Conservation (phyloP, 2,113 vertebrate genomes). For the Corythornis vintsioides region DNA sequence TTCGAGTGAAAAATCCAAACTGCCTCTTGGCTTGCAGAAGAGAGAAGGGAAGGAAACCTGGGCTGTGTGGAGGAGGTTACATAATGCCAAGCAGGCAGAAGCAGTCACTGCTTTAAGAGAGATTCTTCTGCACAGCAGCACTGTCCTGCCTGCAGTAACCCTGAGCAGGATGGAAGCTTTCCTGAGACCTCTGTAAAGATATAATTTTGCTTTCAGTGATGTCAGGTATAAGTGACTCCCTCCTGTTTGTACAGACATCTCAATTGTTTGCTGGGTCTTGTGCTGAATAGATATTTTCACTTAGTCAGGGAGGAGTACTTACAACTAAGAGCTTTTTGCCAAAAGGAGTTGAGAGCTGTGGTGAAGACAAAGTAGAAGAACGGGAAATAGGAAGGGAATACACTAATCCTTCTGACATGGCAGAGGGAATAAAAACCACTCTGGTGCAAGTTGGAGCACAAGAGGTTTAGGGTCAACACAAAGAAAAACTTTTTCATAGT, state of each 20-base stretch:
- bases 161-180: not conserved
- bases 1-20: not conserved
- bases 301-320: not conserved
- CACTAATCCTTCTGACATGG: not conserved
- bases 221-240: rapidly evolving
- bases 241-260: not conserved
- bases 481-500: too few relatives aligned
- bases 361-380: not conserved
- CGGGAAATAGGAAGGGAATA: not conserved
- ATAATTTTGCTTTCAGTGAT: not conserved
- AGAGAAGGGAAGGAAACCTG: not conserved
- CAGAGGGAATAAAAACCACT: not conserved
- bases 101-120: not conserved
- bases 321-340: not conserved
- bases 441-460: not conserved
- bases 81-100: rapidly evolving
- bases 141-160: not conserved
- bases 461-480: too few relatives aligned
- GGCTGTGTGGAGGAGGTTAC: not conserved
- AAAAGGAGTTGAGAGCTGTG: not conserved
- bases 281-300: not conserved
- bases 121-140: not conserved
- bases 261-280: rapidly evolving
- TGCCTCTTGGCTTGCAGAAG: not conserved
- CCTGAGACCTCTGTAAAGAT: not conserved